Conservation (phyloP, 2,113 vertebrate species). For the Tringa solitaria region DNA sequence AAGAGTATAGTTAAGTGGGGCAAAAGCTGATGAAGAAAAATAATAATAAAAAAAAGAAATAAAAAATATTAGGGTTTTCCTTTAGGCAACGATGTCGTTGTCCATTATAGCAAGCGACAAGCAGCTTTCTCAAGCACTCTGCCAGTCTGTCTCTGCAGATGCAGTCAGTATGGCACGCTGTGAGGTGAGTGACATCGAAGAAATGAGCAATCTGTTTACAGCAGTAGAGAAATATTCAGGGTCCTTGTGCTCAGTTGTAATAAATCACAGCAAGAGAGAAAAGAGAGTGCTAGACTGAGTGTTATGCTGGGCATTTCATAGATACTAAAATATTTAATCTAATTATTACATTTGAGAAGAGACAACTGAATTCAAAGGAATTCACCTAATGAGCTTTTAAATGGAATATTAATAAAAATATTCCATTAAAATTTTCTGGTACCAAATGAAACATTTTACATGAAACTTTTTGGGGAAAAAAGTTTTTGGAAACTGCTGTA, state of each 20-base stretch:
- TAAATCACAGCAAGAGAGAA: background rate
- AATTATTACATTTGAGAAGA: background rate
- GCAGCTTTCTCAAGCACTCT: background rate
- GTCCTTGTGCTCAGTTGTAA: background rate
- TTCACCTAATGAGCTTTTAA: background rate
- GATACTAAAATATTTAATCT: background rate
- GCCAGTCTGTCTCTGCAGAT: conserved; percentile 2
- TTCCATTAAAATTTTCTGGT: background rate
- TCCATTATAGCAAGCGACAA: conserved; percentile 30
- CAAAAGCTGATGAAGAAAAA: background rate
- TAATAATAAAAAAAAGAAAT: background rate
- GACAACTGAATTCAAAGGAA: background rate
- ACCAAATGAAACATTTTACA: background rate
- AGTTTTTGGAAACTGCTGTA: background rate
- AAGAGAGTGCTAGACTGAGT: background rate
- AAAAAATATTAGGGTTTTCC: background rate
- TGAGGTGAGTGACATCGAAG: conserved; percentile 43
- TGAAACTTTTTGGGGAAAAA: too few relatives aligned
- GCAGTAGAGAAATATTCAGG: background rate
- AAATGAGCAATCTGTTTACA: conserved; percentile 54
- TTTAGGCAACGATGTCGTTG: conserved; percentile 7
- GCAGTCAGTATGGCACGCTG: background rate
- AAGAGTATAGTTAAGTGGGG: background rate
- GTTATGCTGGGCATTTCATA: background rate
- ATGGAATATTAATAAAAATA: background rate